Evolutionary conservation across 2,888 invertebrate genomes (phyloP).

Genomic region (Drosophila tripunctata): DNA sequence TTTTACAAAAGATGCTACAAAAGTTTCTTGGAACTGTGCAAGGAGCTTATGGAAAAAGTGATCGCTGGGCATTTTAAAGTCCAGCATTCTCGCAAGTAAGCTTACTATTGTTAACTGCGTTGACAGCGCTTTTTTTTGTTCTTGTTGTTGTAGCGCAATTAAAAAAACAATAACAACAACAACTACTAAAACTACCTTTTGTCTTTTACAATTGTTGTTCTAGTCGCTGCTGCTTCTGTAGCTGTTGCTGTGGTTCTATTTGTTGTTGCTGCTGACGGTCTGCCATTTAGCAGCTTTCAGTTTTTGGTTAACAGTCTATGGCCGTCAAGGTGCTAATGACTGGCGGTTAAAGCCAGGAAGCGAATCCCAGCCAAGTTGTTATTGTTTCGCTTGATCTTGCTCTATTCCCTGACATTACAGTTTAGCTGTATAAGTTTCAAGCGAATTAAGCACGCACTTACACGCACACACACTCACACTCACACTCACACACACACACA

Average conservation of each 20-base stretch:
- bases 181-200: constrained; percentile 32
- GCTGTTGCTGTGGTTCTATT: background rate
- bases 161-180: no score
- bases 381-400: constrained; percentile 13
- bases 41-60: no score
- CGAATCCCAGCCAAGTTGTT: constrained; percentile 4
- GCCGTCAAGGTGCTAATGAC: constrained; percentile 41
- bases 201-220: background rate
- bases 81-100: no score
- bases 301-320: constrained; percentile 8
- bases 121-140: background rate
- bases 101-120: no score
- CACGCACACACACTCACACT: constrained; percentile 7
- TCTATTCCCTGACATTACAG: background rate
- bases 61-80: no score
- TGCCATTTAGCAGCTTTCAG: constrained; percentile 9
- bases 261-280: constrained; percentile 6
- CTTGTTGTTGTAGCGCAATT: constrained; percentile 36
- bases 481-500: constrained; percentile 9
- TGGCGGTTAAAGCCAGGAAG: constrained; percentile 35
- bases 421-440: constrained; percentile 34
- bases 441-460: constrained; percentile 30
- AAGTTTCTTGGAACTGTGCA: no score
- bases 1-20: no score
- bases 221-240: background rate